Evolutionary conservation across 2,888 invertebrate species (phyloP), one percentile per base, ranked within the genome.

Genomic region (Pterostichus madidus): DNA sequence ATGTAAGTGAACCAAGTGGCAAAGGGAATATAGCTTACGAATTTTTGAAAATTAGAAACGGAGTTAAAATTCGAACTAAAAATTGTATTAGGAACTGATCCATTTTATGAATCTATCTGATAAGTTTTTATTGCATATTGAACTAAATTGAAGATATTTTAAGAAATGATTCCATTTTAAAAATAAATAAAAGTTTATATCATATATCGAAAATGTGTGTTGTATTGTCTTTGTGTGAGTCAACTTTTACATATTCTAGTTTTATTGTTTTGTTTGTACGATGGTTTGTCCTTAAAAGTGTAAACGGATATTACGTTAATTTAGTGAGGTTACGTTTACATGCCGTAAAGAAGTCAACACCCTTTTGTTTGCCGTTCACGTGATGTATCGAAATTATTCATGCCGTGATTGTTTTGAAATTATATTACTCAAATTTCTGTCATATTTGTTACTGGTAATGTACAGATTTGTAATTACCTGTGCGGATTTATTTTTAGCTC

Each of bases 241-340:
- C 39, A 71, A 39, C 44, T 71, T 17, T 17, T 17, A 15, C 8
- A 5, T 44, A 44, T 71, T 71, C 44, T 71, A 71, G 39, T 71
- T 71, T 71, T 71, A 71, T 71, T 71, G 68, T 56, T 56, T 76
- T 76, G 76, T 76, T 76, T 76, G 24, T 76, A 46, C 24, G 15
- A 44, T 75, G 31, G 76, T 44, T 44, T 35, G 76, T 76, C 76
- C 76, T 76, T 76, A 76, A 53, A 52, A 75, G 24, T 52, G 15
- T 53, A 76, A 56, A 56, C 76, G 76, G 76, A 76, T 53, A 39
- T 76, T 76, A 35, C 76, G 76, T 56, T 76, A 76, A 15, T 53
- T 76, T 10, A 35, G 32, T 44, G 39, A 68, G 68, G 68, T 39
- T 44, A 68, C 13, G 39, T 39, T 59, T 59, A 39, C 71, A 17